phyloP scores from a whole-genome alignment of 1,140 invertebrate genomes.

The Drosophila equinoxialis region DNA sequence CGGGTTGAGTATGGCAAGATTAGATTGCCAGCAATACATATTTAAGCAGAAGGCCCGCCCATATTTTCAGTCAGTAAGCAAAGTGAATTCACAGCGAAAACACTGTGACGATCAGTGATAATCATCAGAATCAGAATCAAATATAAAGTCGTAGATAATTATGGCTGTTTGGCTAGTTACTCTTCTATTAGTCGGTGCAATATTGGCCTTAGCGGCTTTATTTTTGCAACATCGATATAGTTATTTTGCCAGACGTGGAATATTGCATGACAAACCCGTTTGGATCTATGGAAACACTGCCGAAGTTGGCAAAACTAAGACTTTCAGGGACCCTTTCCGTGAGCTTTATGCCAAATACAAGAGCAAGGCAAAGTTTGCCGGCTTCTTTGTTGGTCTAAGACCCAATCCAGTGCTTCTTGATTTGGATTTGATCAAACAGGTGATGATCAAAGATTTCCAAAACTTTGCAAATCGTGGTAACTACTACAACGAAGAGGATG shows the following conservation, averaged over 20 bases:
- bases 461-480: conserved; percentile 84
- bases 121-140: background rate
- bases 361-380: conserved; percentile 45
- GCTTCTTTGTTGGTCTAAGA: conserved; percentile 51
- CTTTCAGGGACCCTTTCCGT: conserved; percentile 42
- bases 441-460: conserved; percentile 85
- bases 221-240: conserved; percentile 39
- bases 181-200: conserved; percentile 4
- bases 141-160: background rate
- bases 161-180: conserved; percentile 2
- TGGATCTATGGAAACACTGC: conserved; percentile 74
- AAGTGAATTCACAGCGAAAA: background rate
- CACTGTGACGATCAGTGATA: background rate
- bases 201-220: conserved; percentile 3
- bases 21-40: background rate
- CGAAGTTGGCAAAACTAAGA: conserved; percentile 36
- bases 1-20: background rate
- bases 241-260: conserved; percentile 81
- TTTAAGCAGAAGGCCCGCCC: background rate
- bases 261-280: conserved; percentile 75
- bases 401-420: conserved; percentile 76
- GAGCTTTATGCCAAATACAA: conserved; percentile 76
- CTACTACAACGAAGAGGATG: conserved; percentile 81
- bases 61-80: background rate
- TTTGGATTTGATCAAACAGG: conserved; percentile 85